Evolutionary conservation across 2,113 vertebrate genomes (phyloP).

Genomic region (Eublepharis macularius): DNA sequence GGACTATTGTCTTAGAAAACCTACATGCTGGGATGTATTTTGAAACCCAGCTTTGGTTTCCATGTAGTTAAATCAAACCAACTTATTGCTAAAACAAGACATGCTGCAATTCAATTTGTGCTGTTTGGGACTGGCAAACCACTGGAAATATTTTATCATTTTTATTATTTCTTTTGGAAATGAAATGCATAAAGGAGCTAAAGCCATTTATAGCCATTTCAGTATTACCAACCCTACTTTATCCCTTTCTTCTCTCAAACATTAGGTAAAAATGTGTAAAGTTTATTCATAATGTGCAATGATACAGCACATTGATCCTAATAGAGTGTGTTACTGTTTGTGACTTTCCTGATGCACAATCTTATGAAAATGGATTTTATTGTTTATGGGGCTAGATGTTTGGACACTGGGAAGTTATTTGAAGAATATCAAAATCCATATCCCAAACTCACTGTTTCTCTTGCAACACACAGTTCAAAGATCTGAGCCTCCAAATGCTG

Average conservation of each 20-base stretch:
- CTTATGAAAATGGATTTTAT: constrained; percentile 67
- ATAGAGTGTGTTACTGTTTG: constrained; percentile 62
- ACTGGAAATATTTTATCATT: constrained; percentile 76
- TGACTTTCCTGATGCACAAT: constrained; percentile 62
- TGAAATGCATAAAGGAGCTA: constrained; percentile 70
- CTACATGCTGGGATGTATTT: not conserved
- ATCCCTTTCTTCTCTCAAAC: constrained; percentile 47
- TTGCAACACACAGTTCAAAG: not conserved
- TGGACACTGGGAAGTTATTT: constrained; percentile 53
- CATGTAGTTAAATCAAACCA: constrained; percentile 37
- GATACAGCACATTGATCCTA: constrained; percentile 75
- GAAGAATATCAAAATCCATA: constrained; percentile 63
- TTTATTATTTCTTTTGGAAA: constrained; percentile 75
- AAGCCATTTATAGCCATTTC: constrained; percentile 66
- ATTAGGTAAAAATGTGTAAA: constrained; percentile 69
- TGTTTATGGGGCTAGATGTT: constrained; percentile 51
- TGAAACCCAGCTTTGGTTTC: constrained; percentile 24
- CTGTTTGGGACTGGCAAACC: constrained; percentile 63
- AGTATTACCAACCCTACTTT: constrained; percentile 71
- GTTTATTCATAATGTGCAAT: constrained; percentile 74
- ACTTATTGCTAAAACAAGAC: constrained; percentile 53
- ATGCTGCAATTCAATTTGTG: constrained; percentile 62
- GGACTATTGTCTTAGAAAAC: not conserved
- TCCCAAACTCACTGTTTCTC: constrained; percentile 53
- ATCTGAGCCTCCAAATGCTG: not conserved